Conservation (phyloP, 2,888 invertebrate species). For the Callimorpha dominula region DNA sequence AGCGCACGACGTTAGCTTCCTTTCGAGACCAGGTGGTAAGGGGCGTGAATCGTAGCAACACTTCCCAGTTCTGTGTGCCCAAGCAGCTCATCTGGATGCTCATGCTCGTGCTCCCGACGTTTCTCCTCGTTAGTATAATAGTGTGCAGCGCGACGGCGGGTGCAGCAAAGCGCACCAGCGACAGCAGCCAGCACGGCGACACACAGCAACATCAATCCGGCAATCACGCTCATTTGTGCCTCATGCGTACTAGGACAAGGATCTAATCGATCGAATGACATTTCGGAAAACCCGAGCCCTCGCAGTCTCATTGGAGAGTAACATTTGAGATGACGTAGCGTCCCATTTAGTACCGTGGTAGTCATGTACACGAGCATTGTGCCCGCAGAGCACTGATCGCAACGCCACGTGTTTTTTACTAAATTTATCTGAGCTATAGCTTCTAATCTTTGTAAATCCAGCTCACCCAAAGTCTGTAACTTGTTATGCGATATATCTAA, state of each 20-base stretch:
- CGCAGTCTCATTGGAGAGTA: conserved; percentile 86
- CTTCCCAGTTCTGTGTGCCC: conserved; percentile 70
- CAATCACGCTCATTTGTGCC: conserved; percentile 86
- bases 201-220: conserved; percentile 77
- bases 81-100: conserved; percentile 76
- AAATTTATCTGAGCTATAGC: conserved; percentile 85
- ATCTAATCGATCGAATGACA: conserved; percentile 70
- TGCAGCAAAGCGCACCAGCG: conserved; percentile 88
- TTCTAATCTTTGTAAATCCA: conserved; percentile 86
- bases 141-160: conserved; percentile 89
- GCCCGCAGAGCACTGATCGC: conserved; percentile 88
- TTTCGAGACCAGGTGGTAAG: conserved; percentile 70
- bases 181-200: conserved; percentile 83
- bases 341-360: conserved; percentile 82
- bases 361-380: conserved; percentile 86
- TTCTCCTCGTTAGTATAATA: conserved; percentile 94
- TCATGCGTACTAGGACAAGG: conserved; percentile 83
- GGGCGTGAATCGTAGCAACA: conserved; percentile 79
- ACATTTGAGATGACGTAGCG: conserved; percentile 86
- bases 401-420: conserved; percentile 89
- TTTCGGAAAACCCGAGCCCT: conserved; percentile 71
- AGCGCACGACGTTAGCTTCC: conserved; percentile 75
- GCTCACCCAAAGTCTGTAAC: conserved; percentile 88
- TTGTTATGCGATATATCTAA: conserved; percentile 92
- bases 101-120: conserved; percentile 72